Percentiles rank a stretch among this genome's conserved stretches.
phyloP scores from a whole-genome alignment of 2,797 vertebrate genomes.

The Furcifer pardalis region DNA sequence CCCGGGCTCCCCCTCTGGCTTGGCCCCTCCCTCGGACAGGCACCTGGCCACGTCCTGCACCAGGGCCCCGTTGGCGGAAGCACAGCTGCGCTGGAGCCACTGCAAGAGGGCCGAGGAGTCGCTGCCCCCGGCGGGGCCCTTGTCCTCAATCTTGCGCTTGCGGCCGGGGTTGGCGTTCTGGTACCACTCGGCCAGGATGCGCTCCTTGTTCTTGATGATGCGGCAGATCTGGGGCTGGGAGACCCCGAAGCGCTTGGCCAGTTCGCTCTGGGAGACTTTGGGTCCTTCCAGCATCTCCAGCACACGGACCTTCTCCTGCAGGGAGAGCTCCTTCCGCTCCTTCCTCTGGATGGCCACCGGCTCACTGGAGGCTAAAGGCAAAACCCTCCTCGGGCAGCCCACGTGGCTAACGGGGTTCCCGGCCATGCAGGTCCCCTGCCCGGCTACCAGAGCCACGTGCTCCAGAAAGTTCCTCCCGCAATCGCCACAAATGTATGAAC shows the following conservation, averaged over 20 bases:
- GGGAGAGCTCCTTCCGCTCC: slow-evolving; percentile 63
- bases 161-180: slow-evolving; percentile 43
- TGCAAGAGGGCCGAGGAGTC: slow-evolving; percentile 44
- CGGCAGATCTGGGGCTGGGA: slow-evolving; percentile 69
- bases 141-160: slow-evolving; percentile 58
- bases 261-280: slow-evolving; percentile 62
- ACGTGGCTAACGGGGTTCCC: not conserved
- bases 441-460: not conserved
- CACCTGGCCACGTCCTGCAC: slow-evolving; percentile 19
- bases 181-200: slow-evolving; percentile 64
- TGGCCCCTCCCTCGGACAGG: not conserved
- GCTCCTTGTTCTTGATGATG: slow-evolving; percentile 69
- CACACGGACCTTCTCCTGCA: slow-evolving; percentile 61
- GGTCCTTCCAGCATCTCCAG: slow-evolving; percentile 66
- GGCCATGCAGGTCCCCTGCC: not conserved
- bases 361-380: not conserved
- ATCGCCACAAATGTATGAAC: slow-evolving; percentile 9
- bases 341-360: slow-evolving; percentile 1
- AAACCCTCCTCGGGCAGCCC: not conserved
- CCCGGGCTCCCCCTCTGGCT: fast-evolving
- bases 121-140: not conserved
- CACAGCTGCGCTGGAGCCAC: slow-evolving; percentile 35
- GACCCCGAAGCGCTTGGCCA: slow-evolving; percentile 65
- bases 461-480: slow-evolving; percentile 1
- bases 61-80: fast-evolving